phyloP scores from a whole-genome alignment of 2,797 vertebrate species.

The Limnodromus scolopaceus region DNA sequence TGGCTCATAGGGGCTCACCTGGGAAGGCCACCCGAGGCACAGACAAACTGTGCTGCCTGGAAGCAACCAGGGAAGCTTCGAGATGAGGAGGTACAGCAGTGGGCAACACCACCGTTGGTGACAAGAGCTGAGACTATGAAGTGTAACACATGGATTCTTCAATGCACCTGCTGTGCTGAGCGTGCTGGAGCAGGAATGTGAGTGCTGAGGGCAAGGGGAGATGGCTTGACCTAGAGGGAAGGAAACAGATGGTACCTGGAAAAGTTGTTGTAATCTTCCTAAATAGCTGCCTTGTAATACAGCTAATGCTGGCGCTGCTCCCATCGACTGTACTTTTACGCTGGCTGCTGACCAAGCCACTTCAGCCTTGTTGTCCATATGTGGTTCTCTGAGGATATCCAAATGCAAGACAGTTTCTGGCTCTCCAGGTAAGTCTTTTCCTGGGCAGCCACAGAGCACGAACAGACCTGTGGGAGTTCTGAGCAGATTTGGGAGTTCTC shows the following conservation, averaged over 20 bases:
- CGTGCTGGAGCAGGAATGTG: rapidly evolving
- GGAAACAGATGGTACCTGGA: not conserved
- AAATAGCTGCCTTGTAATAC: not conserved
- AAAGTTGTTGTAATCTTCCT: not conserved
- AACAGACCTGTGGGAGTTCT: not conserved
- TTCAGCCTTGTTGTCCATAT: not conserved
- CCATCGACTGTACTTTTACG: not conserved
- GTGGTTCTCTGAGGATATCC: not conserved
- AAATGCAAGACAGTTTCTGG: not conserved
- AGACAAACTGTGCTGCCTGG: not conserved
- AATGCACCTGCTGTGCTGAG: not conserved
- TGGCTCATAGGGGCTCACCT: rapidly evolving
- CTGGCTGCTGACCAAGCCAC: not conserved
- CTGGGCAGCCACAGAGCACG: not conserved
- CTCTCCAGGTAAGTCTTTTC: not conserved
- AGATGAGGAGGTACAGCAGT: not conserved
- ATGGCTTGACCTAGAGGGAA: not conserved
- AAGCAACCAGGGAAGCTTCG: rapidly evolving
- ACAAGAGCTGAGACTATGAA: not conserved
- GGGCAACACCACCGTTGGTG: not conserved
- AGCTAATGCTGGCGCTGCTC: not conserved
- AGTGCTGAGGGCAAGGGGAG: not conserved
- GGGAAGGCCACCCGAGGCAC: rapidly evolving
- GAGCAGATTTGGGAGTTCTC: not conserved
- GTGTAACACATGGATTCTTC: not conserved